Base-by-base conservation (phyloP, 2,888 invertebrate species). In the Tuta absoluta region DNA sequence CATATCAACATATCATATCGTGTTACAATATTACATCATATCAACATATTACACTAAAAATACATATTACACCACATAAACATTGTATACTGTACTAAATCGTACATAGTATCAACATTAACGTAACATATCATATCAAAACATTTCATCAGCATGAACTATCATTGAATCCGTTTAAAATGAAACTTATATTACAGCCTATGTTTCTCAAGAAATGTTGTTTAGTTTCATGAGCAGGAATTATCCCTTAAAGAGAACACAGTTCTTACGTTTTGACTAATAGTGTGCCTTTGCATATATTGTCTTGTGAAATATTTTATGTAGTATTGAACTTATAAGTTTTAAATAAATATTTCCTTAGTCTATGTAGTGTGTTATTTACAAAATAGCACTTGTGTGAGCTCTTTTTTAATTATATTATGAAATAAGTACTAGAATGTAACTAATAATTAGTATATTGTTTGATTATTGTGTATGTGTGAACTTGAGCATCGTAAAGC, bases 381-480 rank as follows among this genome's bases (percentile, higher is more conserved):
- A 10, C 19, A 1, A 21, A 51, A 51, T 51, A 56, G 28, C 56
- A 56, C 33, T 17, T 21, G 23, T 53, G 51, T 48, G 48, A 45
- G 24, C 12, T 53, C 1, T 23, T 24, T 24, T 56, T n/a, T 56
- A 24, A 12, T 53, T 21, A 23, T 62, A 51, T 23, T 37, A 21
- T 63, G n/a, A 24, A 41, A 21, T 57, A 57, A 21, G 19, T 57
- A 33, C 41, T 53, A 4, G 57, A 57, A 38, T 38, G 28, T 56
- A 62, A 37, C 23, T 49, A 23, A 24, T 57, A 56, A 33, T 58
- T 37, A 37, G 21, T 58, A 61, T 64, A 77, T 84, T 76, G 85
- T 78, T 75, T 70, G 71, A 74, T 65, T 83, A 70, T 84, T 71
- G 87, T 56, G 56, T 56, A 33, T 56, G 56, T 59, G 59, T 37